phyloP scores from a whole-genome alignment of 2,888 invertebrate genomes.

The Cybosia mesomella region DNA sequence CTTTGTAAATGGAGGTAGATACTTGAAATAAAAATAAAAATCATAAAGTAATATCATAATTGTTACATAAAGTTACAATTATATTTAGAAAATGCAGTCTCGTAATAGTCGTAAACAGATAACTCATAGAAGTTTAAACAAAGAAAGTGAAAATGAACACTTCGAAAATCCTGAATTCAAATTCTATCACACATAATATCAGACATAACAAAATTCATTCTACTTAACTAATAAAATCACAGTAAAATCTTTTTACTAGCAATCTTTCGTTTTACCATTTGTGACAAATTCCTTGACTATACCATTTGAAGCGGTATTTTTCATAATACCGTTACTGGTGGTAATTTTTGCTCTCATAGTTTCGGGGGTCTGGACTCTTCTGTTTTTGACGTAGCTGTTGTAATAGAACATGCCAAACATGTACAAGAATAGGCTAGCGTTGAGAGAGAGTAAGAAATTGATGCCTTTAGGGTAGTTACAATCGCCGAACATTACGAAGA shows the following conservation, averaged over 20 bases:
- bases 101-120: conserved; percentile 2
- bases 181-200: conserved; percentile 28
- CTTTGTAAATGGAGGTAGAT: not conserved
- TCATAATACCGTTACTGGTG: not conserved
- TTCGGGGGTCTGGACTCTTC: conserved; percentile 29
- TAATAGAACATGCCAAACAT: conserved; percentile 93
- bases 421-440: conserved; percentile 91
- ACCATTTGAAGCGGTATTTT: conserved; percentile 20
- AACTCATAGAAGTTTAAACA: not conserved
- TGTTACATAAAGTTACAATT: not conserved
- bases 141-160: conserved; percentile 7
- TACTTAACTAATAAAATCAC: conserved; percentile 33
- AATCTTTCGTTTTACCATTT: conserved; percentile 69
- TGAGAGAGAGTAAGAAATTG: conserved; percentile 89
- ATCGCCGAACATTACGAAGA: conserved; percentile 88
- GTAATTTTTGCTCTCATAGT: conserved; percentile 5
- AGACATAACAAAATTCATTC: not conserved
- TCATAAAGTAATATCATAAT: conserved; percentile 1
- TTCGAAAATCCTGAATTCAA: conserved; percentile 19
- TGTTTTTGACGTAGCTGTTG: conserved; percentile 86
- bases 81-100: conserved; percentile 3
- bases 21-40: not conserved
- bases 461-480: conserved; percentile 91
- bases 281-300: conserved; percentile 37
- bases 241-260: conserved; percentile 61